phyloP scores from a whole-genome alignment of 2,797 vertebrate genomes.

The Synaphobranchus kaupii region DNA sequence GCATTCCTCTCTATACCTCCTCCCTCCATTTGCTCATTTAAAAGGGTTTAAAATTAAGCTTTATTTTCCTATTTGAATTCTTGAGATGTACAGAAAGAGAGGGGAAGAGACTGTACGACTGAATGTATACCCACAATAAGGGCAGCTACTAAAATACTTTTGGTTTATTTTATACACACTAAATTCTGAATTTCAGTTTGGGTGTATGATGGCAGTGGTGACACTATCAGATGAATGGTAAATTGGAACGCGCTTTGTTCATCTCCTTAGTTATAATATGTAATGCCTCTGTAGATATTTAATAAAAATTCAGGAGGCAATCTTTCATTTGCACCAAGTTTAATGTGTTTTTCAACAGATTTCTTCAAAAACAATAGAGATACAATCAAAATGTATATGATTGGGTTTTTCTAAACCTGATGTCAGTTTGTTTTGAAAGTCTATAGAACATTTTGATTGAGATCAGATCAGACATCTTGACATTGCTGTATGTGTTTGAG shows the following conservation, averaged over 20 bases:
- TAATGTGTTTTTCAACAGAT: background rate
- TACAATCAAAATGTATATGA: background rate
- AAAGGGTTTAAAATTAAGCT: background rate
- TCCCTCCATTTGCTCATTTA: background rate
- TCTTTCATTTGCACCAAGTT: background rate
- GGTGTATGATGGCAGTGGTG: background rate
- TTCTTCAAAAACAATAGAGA: background rate
- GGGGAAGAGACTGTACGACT: no score
- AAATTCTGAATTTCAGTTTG: background rate
- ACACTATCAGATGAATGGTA: background rate
- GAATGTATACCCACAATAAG: no score
- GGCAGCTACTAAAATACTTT: background rate
- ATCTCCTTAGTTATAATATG: background rate
- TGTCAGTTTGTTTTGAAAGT: background rate
- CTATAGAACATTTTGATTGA: background rate
- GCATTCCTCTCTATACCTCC: background rate
- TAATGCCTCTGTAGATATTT: no score
- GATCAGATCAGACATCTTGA: background rate
- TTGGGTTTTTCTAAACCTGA: background rate
- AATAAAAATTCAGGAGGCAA: background rate
- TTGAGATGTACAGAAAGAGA: no score
- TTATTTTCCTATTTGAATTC: no score
- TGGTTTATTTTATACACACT: background rate
- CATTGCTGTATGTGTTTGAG: background rate
- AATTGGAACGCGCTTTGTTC: background rate